Base-by-base conservation (phyloP, 2,888 invertebrate species). In the Cryptocephalus moraei region DNA sequence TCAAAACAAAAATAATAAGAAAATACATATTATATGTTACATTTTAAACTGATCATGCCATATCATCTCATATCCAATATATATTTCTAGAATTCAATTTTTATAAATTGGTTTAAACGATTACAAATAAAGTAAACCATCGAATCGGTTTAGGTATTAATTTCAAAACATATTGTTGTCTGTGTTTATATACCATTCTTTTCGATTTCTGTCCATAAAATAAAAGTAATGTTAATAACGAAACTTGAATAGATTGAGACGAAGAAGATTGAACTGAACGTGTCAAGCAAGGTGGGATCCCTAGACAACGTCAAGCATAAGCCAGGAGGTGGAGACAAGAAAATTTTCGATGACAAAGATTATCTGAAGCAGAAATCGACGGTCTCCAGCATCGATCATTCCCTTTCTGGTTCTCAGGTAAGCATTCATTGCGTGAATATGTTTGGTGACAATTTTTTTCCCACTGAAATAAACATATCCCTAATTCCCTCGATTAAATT, bases 281-380 rank as follows among this genome's bases (percentile, higher is more conserved):
- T 87, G 56, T 83, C 87, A 73, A 91, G 93, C 73, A 91, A 92
- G 75, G 78, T 94, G 60, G 92, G 92, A 60, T 92, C 92, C 47
- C 67, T 91, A 77, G 90, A 91, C 72, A 92, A 92, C 73, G 81
- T 92, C 60, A 87, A 85, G 70, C 86, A 94, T 76, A 88, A 80
- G 75, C 91, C 94, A 48, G 89, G 91, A 60, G 94, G 94, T 52
- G 94, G 94, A 42, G 90, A 91, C 59, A 86, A 89, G 74, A 93
- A 91, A 77, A 92, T 92, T 66, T 91, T 91, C 71, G 89, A 91
- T 69, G 91, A 91, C 73, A 90, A 87, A 75, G 87, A 87, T 54
- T 91, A 91, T 76, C 79, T 91, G 70, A 87, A 86, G 74, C 89
- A 91, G 75, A 62, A 58, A 50, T 66, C 69, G n/a, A 62, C 61